Conservation (phyloP, 2,113 vertebrate genomes). For the Gobiocypris rarus region DNA sequence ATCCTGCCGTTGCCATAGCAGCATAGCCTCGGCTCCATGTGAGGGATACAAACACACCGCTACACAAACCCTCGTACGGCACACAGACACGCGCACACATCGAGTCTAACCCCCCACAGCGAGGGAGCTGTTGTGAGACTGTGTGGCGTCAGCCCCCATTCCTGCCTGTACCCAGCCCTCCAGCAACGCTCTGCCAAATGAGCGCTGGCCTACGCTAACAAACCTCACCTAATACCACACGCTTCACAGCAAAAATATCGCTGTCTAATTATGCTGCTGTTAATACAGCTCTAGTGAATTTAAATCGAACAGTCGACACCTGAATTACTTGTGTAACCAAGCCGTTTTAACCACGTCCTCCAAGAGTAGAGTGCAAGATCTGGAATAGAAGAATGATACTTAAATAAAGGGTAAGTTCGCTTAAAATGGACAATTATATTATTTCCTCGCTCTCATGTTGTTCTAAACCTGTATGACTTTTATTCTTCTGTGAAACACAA, state of each 20-base stretch:
- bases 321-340: conserved; percentile 1
- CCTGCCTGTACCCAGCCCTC: conserved; percentile 51
- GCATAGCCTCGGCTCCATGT: conserved; percentile 67
- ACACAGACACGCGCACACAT: conserved; percentile 52
- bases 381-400: neutral
- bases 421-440: neutral
- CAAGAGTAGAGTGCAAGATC: neutral
- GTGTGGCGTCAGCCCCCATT: conserved; percentile 52
- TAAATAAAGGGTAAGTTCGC: neutral
- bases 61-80: conserved; percentile 33
- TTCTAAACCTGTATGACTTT: neutral
- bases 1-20: conserved; percentile 82
- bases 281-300: conserved; percentile 8
- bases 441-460: neutral
- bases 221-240: conserved; percentile 50
- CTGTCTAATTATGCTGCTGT: conserved; percentile 29
- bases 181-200: conserved; percentile 47
- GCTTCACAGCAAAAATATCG: conserved; percentile 45
- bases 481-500: neutral
- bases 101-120: conserved; percentile 55
- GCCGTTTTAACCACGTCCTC: neutral
- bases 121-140: conserved; percentile 57
- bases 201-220: conserved; percentile 22
- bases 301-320: conserved; percentile 1
- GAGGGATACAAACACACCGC: conserved; percentile 55